Conservation (phyloP, 2,888 invertebrate genomes). For the Ecliptopera silaceata region DNA sequence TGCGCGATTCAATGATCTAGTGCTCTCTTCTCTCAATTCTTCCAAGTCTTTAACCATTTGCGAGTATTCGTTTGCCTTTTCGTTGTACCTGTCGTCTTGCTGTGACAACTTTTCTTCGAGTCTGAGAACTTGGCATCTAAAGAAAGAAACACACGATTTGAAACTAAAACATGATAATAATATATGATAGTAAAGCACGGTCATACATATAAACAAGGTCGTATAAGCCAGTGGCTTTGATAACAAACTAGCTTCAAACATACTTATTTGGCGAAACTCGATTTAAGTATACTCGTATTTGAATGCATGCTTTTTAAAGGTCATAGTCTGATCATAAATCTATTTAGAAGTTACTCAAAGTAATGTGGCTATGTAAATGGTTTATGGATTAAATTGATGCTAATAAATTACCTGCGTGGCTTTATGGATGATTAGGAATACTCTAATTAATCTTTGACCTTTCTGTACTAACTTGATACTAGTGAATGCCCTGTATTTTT, state of each 20-base stretch:
- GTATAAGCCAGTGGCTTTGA: too few relatives aligned
- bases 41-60: slow-evolving; percentile 58
- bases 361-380: background rate
- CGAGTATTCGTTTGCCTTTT: slow-evolving; percentile 56
- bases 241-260: too few relatives aligned
- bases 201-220: background rate
- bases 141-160: background rate
- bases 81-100: slow-evolving; percentile 53
- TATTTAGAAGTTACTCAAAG: background rate
- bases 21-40: slow-evolving; percentile 56
- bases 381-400: background rate
- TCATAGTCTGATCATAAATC: background rate
- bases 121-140: slow-evolving; percentile 55
- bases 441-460: background rate
- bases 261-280: too few relatives aligned
- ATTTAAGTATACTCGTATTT: background rate
- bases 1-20: slow-evolving; percentile 49
- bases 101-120: slow-evolving; percentile 62
- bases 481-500: too few relatives aligned
- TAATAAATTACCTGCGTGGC: background rate
- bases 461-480: background rate
- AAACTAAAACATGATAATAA: background rate
- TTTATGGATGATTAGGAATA: background rate
- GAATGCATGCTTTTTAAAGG: background rate
- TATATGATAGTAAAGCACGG: background rate